Percentiles rank a stretch among this genome's conserved stretches.
Evolutionary conservation across 1,140 invertebrate genomes (phyloP).

Genomic region (Solen grandis): DNA sequence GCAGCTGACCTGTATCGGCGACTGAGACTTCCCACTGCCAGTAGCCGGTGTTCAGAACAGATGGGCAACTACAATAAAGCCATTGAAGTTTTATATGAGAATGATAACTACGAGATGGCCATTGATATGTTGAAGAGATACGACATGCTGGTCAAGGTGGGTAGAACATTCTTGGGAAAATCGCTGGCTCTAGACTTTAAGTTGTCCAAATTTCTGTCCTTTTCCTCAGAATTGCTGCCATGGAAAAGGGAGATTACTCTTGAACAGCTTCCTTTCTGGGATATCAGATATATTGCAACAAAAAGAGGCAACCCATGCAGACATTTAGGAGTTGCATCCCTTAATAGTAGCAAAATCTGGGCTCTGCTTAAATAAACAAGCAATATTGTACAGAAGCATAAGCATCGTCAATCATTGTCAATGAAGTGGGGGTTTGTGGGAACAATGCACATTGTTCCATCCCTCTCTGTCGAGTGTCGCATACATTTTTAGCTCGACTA

Average conservation of each 20-base stretch:
- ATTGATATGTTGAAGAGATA: conserved; percentile 57
- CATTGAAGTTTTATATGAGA: conserved; percentile 42
- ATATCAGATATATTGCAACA: neutral
- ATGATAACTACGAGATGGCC: conserved; percentile 53
- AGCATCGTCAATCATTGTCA: no score
- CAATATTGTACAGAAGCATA: no score
- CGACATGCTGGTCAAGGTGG: conserved; percentile 45
- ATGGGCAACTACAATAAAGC: conserved; percentile 49
- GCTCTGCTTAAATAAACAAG: no score
- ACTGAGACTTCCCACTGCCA: conserved; percentile 6
- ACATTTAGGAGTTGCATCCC: no score
- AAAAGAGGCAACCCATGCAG: neutral
- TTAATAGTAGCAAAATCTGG: no score
- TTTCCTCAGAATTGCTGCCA: neutral
- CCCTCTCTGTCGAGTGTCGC: no score
- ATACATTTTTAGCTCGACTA: no score
- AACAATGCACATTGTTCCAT: no score
- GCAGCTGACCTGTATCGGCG: conserved; percentile 50
- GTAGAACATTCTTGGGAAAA: neutral
- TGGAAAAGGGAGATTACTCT: no score
- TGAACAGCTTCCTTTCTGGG: neutral
- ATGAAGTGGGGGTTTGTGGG: no score
- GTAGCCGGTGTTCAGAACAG: conserved; percentile 55
- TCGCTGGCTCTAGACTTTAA: neutral
- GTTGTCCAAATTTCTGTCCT: neutral